phyloP scores from a whole-genome alignment of 2,888 invertebrate species.

The Pandemis cinnamomeana region DNA sequence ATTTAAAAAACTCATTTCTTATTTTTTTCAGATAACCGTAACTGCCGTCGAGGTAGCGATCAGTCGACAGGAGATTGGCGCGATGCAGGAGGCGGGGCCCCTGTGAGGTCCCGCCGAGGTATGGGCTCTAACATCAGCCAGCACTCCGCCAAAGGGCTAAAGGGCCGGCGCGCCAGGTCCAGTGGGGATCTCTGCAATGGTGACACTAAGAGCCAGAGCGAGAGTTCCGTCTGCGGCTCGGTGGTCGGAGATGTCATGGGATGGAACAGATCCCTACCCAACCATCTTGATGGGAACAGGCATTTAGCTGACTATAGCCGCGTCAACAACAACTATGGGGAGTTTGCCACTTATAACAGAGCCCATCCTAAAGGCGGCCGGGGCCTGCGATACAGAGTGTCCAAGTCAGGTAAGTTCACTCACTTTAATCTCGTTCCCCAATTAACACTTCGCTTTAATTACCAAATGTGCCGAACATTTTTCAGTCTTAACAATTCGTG shows the following conservation, averaged over 20 bases:
- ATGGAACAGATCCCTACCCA: conserved; percentile 86
- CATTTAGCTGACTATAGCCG: conserved; percentile 83
- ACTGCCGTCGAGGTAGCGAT: conserved; percentile 32
- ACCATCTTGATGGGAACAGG: conserved; percentile 87
- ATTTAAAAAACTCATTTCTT: not conserved
- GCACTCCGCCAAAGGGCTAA: conserved; percentile 89
- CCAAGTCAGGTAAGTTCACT: conserved; percentile 74
- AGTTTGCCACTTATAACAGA: conserved; percentile 76
- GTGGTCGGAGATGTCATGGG: conserved; percentile 81
- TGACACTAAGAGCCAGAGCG: conserved; percentile 78
- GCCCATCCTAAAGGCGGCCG: conserved; percentile 77
- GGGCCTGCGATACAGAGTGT: conserved; percentile 76
- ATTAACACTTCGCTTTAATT: conserved; percentile 14
- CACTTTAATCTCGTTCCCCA: conserved; percentile 25
- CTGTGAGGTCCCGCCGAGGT: conserved; percentile 79
- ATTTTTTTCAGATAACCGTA: conserved; percentile 25
- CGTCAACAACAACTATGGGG: conserved; percentile 84
- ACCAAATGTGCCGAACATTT: conserved; percentile 1
- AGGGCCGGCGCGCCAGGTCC: conserved; percentile 89
- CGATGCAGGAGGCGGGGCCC: conserved; percentile 72
- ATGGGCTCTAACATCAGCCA: conserved; percentile 93
- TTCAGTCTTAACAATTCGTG: not conserved
- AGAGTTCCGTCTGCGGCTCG: conserved; percentile 80
- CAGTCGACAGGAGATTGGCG: conserved; percentile 39
- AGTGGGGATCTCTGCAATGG: conserved; percentile 90